Base-by-base conservation (phyloP, 2,113 vertebrate genomes). In the Aptenodytes patagonicus region DNA sequence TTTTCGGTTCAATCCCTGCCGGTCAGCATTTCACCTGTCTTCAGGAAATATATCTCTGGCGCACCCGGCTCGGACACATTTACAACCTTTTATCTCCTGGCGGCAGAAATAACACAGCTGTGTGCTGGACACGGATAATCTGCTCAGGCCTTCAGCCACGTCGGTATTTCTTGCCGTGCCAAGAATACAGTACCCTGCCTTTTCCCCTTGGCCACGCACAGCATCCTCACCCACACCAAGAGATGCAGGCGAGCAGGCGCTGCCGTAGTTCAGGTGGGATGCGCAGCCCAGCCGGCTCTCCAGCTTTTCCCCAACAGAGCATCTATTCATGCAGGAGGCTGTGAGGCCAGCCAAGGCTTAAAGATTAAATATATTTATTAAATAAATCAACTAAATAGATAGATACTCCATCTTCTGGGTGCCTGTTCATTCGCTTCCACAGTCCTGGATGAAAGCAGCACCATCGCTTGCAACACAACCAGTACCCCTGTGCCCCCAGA, bases 1-100 rank as follows among this genome's bases (percentile, higher is more conserved):
- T 75, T 79, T 51, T n/a, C 1, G 1, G 4, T 18, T 60, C 38
- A 7, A 5, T 9, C 19, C 55, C 60, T 7, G 1, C 14, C 0
- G 1, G 9, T 6, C 38, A 73, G 42, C 3, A 2, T 73, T 87
- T 58, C 94, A 89, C 91, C 87, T 93, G 91, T 44, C 52, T 68
- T 57, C 47, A 66, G 64, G 83, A 92, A 92, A 89, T n/a, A 20
- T 0, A 55, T 32, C 51, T 44, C 19, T 11, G 44, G 42, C 2
- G 5, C 70, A 10, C 18, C 66, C 65, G 2, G 38, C 47, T 60
- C 6, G 3, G 62, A 72, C 75, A 46, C 54, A 40, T 87, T 86
- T 36, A 54, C 64, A 81, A 47, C 89, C 17, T 83, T 86, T 69
- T 79, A 61, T 89, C 83, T 88, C 62, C 58, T 7, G 1, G 80